Conservation (phyloP, 2,113 vertebrate species). For the Cercocebus atys region DNA sequence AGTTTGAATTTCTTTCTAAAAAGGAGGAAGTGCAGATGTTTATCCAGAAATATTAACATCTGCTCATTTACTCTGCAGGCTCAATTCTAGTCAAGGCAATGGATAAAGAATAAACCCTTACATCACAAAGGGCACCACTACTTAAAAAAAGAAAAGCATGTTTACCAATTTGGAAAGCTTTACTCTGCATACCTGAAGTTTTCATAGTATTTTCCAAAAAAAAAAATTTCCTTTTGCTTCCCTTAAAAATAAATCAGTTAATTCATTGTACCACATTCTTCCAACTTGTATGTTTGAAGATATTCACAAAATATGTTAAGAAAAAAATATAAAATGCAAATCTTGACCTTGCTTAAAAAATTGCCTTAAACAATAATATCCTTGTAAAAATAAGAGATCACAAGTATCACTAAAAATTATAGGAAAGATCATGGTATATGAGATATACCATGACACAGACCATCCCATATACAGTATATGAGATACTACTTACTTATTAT, state of each 20-base stretch:
- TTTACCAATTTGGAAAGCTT: constrained; percentile 44
- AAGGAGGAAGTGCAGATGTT: not conserved
- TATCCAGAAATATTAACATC: constrained; percentile 36
- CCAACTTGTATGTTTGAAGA: constrained; percentile 5
- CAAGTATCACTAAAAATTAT: not conserved
- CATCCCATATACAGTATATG: not conserved
- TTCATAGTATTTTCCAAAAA: constrained; percentile 22
- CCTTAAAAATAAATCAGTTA: constrained; percentile 1
- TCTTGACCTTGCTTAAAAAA: constrained; percentile 8
- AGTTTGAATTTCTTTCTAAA: constrained; percentile 28
- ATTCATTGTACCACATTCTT: not conserved
- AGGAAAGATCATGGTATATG: not conserved
- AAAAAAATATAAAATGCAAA: constrained; percentile 45
- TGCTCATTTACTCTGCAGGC: not conserved
- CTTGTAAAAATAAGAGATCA: constrained; percentile 19
- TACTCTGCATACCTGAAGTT: not conserved
- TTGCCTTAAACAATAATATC: not conserved
- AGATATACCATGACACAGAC: not conserved
- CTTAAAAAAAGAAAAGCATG: not conserved
- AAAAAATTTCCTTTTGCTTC: not conserved
- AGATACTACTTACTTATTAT: not conserved
- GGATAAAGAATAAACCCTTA: not conserved
- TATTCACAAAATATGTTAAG: not conserved
- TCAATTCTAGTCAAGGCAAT: not conserved
- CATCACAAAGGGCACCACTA: not conserved